Conservation (phyloP, 2,113 vertebrate species). For the Peromyscus californicus region DNA sequence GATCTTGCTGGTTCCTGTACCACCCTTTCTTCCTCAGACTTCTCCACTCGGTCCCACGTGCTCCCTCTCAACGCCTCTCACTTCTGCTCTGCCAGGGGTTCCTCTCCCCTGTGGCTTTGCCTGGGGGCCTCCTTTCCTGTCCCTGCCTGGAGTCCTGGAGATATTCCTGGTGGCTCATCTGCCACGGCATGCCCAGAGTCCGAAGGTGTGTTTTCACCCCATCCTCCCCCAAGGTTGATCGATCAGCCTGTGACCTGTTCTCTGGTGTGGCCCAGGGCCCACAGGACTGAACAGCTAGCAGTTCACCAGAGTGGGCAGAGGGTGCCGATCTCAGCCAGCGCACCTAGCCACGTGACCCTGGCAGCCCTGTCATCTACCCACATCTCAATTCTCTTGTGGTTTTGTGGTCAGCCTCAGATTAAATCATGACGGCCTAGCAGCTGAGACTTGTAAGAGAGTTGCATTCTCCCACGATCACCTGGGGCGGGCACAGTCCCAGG, state of each 20-base stretch:
- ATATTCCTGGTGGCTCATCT: fast-evolving
- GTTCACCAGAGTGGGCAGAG: background rate
- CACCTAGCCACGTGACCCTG: fast-evolving
- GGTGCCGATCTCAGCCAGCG: background rate
- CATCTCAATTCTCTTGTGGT: background rate
- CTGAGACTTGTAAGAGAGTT: background rate
- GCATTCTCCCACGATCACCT: fast-evolving
- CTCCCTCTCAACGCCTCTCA: background rate
- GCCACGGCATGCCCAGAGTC: background rate
- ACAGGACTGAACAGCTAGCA: background rate
- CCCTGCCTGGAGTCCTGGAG: background rate
- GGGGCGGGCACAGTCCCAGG: background rate
- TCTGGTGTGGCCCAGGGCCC: fast-evolving
- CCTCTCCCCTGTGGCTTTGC: background rate
- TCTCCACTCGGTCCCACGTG: too few species aligned
- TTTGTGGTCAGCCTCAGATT: background rate
- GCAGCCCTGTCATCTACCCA: fast-evolving
- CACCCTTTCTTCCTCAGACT: background rate
- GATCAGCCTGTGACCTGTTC: background rate
- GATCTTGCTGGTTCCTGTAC: background rate
- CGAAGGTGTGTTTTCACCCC: fast-evolving
- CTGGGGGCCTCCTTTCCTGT: too few species aligned
- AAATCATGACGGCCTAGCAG: background rate
- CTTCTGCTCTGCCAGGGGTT: background rate
- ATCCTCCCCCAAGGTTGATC: fast-evolving